A percentile compares a stretch with the other conserved stretches of the same genome.
phyloP scores from a whole-genome alignment of 2,113 vertebrate genomes.

The Chiloscyllium plagiosum region DNA sequence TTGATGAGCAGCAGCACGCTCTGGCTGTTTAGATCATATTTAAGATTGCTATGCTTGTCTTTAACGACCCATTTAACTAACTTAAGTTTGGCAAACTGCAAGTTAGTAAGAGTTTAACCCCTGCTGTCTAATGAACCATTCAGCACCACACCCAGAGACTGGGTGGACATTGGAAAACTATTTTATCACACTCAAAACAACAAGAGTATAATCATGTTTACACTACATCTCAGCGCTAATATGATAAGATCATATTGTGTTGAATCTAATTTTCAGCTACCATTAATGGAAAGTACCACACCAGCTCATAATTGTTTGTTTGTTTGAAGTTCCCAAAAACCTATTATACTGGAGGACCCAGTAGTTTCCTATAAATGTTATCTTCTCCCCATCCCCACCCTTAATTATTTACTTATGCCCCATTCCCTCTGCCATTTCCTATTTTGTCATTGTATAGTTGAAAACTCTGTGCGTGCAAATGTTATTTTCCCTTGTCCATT shows the following conservation, averaged over 20 bases:
- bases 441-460: neutral
- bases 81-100: slow-evolving; percentile 8
- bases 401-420: slow-evolving; percentile 22
- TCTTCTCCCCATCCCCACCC: slow-evolving; percentile 19
- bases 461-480: neutral
- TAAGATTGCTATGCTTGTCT: slow-evolving; percentile 26
- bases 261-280: slow-evolving; percentile 18
- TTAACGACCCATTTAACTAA: slow-evolving; percentile 25
- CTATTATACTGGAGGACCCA: slow-evolving; percentile 9
- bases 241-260: neutral
- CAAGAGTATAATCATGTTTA: slow-evolving; percentile 12
- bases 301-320: slow-evolving; percentile 31
- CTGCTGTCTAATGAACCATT: slow-evolving; percentile 7
- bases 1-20: slow-evolving; percentile 15
- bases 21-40: slow-evolving; percentile 31
- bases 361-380: neutral
- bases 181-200: slow-evolving; percentile 8
- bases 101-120: slow-evolving; percentile 25
- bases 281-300: slow-evolving; percentile 30
- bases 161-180: neutral
- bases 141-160: slow-evolving; percentile 15
- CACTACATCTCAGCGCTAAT: neutral
- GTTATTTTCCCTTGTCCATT: neutral
- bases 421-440: slow-evolving; percentile 3
- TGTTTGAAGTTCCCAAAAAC: slow-evolving; percentile 28